Percentiles rank a stretch among this genome's conserved stretches.
phyloP scores from a whole-genome alignment of 2,797 vertebrate genomes.

The Petrocephalus schoutedeni region DNA sequence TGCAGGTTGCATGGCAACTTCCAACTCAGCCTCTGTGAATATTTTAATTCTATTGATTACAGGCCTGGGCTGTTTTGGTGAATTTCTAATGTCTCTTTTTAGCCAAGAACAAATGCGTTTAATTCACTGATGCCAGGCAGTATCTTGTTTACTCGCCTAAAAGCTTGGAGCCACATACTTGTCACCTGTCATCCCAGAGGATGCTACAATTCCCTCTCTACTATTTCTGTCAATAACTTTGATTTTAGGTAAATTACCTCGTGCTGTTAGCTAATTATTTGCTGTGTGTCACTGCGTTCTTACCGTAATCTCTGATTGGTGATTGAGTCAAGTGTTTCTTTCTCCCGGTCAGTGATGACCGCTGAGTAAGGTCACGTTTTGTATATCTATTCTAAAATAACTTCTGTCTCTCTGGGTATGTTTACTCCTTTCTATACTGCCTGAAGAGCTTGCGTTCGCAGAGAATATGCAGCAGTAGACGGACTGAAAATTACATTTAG shows the following conservation, averaged over 20 bases:
- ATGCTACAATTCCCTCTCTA: background rate
- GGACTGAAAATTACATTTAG: background rate
- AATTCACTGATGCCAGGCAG: background rate
- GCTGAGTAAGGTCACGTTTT: slow-evolving; percentile 10
- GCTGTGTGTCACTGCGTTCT: background rate
- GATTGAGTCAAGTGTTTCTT: background rate
- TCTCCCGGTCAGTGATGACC: background rate
- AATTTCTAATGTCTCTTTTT: background rate
- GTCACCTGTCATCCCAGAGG: background rate
- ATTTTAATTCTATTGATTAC: background rate
- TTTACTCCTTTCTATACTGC: background rate
- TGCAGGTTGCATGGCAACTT: background rate
- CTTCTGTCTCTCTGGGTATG: slow-evolving; percentile 8
- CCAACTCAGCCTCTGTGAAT: background rate
- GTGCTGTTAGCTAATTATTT: background rate
- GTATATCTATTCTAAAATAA: background rate
- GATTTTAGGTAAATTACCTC: background rate
- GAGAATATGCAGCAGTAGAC: background rate
- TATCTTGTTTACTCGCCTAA: background rate
- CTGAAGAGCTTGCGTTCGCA: background rate
- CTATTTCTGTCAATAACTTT: background rate
- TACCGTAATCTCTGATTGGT: background rate
- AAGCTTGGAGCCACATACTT: background rate
- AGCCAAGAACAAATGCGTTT: background rate
- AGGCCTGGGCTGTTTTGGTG: background rate